phyloP scores from a whole-genome alignment of 2,113 vertebrate genomes.

The Pedetes capensis region DNA sequence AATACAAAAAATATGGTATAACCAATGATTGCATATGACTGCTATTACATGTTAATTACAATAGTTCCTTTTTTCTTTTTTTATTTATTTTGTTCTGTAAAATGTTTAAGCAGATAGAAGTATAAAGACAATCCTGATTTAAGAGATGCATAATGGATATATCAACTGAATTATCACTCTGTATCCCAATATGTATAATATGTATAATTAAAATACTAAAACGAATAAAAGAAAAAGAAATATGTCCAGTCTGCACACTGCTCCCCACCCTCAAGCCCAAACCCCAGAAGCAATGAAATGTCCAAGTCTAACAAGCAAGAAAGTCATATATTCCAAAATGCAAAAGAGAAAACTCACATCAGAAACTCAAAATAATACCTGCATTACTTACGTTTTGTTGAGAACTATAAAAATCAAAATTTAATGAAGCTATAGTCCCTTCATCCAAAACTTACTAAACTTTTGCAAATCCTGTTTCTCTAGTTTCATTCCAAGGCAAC shows the following conservation, averaged over 20 bases:
- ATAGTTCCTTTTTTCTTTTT: too few species aligned
- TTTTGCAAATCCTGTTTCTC: conserved; percentile 2
- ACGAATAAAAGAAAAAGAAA: too few species aligned
- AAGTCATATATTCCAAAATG: not conserved
- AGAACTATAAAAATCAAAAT: conserved; percentile 4
- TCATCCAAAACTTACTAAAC: conserved; percentile 2
- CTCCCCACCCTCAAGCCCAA: not conserved
- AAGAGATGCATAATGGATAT: too few species aligned
- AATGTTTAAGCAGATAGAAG: too few species aligned
- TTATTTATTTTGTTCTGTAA: too few species aligned
- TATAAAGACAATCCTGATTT: too few species aligned
- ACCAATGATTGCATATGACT: too few species aligned
- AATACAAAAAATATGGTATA: too few species aligned
- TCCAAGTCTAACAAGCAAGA: not conserved
- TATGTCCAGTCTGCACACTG: not conserved
- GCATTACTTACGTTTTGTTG: not conserved
- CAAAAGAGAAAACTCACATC: not conserved
- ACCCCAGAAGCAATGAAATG: not conserved
- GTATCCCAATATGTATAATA: too few species aligned
- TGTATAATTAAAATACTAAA: too few species aligned
- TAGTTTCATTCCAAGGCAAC: not conserved
- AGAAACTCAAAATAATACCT: not conserved
- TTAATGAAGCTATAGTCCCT: not conserved
- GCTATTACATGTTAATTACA: too few species aligned
- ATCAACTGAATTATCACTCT: too few species aligned